A percentile compares a stretch with the other conserved stretches of the same genome.
Conservation (phyloP, 2,113 vertebrate species). For the Cheirogaleus medius region DNA sequence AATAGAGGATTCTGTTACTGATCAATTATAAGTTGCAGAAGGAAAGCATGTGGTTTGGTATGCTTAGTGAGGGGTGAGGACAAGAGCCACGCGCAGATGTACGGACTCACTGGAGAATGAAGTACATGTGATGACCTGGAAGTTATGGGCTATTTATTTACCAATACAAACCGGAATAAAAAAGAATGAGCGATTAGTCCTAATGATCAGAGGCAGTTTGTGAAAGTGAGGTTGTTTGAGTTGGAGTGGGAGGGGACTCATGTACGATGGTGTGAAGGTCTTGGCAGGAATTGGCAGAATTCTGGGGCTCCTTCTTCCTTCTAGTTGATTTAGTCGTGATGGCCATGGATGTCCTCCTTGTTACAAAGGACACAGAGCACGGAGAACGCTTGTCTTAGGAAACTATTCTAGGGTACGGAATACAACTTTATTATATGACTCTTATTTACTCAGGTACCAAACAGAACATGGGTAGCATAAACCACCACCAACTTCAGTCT, state of each 20-base stretch:
- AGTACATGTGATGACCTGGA: neutral
- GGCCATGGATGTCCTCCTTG: neutral
- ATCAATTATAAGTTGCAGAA: neutral
- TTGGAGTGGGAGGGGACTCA: neutral
- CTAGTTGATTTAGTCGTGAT: neutral
- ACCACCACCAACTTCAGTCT: neutral
- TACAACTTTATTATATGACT: neutral
- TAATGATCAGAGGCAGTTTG: neutral
- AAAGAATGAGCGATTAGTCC: neutral
- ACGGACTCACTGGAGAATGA: neutral
- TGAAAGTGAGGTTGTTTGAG: neutral
- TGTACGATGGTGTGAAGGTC: neutral
- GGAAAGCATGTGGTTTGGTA: neutral
- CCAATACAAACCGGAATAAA: neutral
- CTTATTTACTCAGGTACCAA: neutral
- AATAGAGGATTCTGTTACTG: neutral
- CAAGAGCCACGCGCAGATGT: neutral
- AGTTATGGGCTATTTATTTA: neutral
- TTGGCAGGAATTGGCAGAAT: neutral
- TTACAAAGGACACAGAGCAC: neutral
- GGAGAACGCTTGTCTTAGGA: neutral
- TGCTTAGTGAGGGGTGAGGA: neutral
- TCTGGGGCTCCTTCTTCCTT: neutral
- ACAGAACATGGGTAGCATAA: neutral
- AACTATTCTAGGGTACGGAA: neutral